A percentile compares a stretch with the other conserved stretches of the same genome.
These are phyloP conservation scores for Ptilonorhynchus violaceus DNA, from an alignment of 2,113 vertebrate genomes.

Conservation along the genomic window DNA sequence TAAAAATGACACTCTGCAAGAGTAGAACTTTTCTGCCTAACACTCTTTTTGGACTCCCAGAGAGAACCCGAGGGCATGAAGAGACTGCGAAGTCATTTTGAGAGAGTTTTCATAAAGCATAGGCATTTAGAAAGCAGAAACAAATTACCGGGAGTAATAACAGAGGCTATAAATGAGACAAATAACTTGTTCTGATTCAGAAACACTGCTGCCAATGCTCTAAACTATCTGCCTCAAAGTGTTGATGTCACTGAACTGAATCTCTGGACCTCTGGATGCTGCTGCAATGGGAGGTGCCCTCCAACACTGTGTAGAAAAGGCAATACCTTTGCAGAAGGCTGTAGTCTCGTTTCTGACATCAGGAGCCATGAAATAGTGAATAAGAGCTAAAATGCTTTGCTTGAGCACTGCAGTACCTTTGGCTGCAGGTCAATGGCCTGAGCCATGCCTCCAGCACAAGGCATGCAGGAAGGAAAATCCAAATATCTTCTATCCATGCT, in stretches of 20 bases:
- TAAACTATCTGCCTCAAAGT: neutral
- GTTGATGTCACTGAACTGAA: neutral
- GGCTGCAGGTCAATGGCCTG: neutral
- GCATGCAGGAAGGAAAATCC: neutral
- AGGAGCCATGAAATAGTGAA: neutral
- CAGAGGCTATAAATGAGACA: conserved; percentile 28
- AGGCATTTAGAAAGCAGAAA: neutral
- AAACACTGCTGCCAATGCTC: neutral
- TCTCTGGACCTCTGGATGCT: neutral
- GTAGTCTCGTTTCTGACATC: neutral
- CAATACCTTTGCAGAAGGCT: neutral
- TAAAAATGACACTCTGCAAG: neutral
- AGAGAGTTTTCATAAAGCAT: neutral
- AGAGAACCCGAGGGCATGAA: neutral
- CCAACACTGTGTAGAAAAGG: neutral
- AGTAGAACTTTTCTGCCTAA: neutral
- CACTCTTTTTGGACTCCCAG: neutral
- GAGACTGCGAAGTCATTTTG: neutral
- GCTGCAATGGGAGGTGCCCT: neutral
- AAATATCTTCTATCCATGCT: neutral
- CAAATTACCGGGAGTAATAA: conserved; percentile 29
- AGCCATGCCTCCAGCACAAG: neutral
- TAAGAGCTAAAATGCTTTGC: neutral
- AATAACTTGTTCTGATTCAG: neutral
- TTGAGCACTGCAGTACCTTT: neutral